phyloP scores from a whole-genome alignment of 2,888 invertebrate genomes.

The Polyommatus iphigenia region DNA sequence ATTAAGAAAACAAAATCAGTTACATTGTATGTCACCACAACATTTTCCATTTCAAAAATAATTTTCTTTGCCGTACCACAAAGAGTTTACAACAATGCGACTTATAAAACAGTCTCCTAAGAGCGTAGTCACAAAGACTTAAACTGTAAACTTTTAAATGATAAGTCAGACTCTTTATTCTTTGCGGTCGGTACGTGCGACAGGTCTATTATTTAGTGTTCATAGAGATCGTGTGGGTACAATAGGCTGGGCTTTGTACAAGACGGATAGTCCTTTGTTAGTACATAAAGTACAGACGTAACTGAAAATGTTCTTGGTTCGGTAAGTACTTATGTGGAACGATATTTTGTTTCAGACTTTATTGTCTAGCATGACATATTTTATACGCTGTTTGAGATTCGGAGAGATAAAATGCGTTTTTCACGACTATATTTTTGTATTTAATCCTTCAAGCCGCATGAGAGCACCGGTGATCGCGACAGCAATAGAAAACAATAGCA shows the following conservation, averaged over 20 bases:
- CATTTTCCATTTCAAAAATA: background rate
- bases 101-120: background rate
- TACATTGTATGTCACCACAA: background rate
- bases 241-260: slow-evolving; percentile 10
- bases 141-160: slow-evolving; percentile 22
- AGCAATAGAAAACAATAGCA: no score
- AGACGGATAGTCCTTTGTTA: slow-evolving; percentile 17
- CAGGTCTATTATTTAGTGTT: slow-evolving; percentile 16
- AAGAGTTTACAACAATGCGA: background rate
- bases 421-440: no score
- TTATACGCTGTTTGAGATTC: no score
- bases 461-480: no score
- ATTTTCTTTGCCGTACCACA: background rate
- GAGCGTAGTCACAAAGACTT: slow-evolving; percentile 16
- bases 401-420: no score
- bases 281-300: background rate
- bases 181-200: slow-evolving; percentile 12
- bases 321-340: background rate
- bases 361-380: background rate
- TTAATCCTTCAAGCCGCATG: no score
- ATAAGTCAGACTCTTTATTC: slow-evolving; percentile 22
- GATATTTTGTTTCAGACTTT: background rate
- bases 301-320: background rate
- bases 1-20: background rate
- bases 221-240: background rate